phyloP scores from a whole-genome alignment of 2,888 invertebrate species.

The Sesamia inferens region DNA sequence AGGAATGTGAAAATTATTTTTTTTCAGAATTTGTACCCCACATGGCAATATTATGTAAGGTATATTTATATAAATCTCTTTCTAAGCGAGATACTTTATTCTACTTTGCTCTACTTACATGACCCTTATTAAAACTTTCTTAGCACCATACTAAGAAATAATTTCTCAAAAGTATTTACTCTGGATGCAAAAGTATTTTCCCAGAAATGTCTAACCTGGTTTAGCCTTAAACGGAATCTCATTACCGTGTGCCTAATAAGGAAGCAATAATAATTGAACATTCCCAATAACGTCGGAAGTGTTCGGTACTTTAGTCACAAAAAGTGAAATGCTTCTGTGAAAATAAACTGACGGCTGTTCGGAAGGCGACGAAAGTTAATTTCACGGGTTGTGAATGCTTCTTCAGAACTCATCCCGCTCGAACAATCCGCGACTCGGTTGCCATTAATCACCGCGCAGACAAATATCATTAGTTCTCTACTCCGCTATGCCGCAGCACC shows the following conservation, averaged over 20 bases:
- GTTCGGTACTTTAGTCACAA: conserved; percentile 58
- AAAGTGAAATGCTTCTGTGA: conserved; percentile 77
- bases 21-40: too few relatives aligned
- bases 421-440: conserved; percentile 84
- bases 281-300: conserved; percentile 73
- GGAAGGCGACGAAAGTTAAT: conserved; percentile 87
- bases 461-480: conserved; percentile 79
- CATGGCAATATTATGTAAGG: not conserved
- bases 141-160: not conserved
- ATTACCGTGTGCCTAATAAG: conserved; percentile 52
- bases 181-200: not conserved
- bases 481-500: conserved; percentile 51
- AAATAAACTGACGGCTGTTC: conserved; percentile 83
- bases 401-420: conserved; percentile 86
- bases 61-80: not conserved
- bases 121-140: conserved; percentile 17
- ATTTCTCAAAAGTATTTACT: conserved; percentile 11
- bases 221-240: conserved; percentile 33
- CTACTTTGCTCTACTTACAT: not conserved
- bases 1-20: not conserved
- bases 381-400: conserved; percentile 88
- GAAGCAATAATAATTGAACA: conserved; percentile 70
- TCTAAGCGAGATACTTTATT: not conserved
- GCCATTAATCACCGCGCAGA: conserved; percentile 85
- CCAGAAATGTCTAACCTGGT: conserved; percentile 5